A percentile compares a stretch with the other conserved stretches of the same genome.
Evolutionary conservation across 2,797 vertebrate genomes (phyloP).

Genomic region (Threskiornis aethiopicus): DNA sequence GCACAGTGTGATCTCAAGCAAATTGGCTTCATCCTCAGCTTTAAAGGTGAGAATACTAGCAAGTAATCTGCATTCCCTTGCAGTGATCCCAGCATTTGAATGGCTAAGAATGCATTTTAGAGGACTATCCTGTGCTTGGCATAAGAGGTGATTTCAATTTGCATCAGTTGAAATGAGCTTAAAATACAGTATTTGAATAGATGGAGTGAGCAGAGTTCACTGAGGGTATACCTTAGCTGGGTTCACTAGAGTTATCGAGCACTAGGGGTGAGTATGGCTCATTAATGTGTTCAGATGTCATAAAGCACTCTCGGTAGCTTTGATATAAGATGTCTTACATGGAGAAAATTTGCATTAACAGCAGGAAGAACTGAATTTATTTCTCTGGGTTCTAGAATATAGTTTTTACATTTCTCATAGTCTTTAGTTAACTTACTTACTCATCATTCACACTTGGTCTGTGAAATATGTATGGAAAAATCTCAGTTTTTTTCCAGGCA

Average conservation of each 20-base stretch:
- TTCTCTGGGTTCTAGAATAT: neutral
- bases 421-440: constrained; percentile 46
- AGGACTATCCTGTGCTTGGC: neutral
- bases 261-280: neutral
- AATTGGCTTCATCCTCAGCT: neutral
- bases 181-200: constrained; percentile 9
- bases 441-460: constrained; percentile 46
- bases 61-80: neutral
- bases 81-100: neutral
- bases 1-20: neutral
- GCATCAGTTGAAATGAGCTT: neutral
- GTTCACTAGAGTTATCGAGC: neutral
- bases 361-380: constrained; percentile 9
- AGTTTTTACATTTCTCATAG: neutral
- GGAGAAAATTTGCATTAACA: constrained; percentile 11
- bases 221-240: neutral
- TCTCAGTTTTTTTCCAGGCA: neutral
- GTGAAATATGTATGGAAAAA: constrained; percentile 14
- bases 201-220: neutral
- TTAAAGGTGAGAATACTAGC: neutral
- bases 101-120: neutral
- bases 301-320: neutral
- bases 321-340: neutral
- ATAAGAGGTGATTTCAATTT: constrained; percentile 26
- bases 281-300: neutral